Evolutionary conservation across 2,113 vertebrate species (phyloP).

Genomic region (Prinia subflava): DNA sequence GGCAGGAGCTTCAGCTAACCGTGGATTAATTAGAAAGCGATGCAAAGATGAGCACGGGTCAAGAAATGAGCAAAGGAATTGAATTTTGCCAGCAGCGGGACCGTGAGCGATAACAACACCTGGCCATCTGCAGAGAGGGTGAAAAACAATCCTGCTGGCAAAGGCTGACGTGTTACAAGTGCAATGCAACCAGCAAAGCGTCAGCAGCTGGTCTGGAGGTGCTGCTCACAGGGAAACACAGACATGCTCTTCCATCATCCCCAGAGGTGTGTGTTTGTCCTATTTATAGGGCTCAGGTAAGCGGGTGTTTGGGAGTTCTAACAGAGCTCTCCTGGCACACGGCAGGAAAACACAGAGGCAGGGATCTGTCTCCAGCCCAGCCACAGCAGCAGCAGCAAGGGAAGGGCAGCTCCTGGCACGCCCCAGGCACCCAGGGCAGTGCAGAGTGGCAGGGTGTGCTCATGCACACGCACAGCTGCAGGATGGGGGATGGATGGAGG

Average conservation of each 20-base stretch:
- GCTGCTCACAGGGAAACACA: neutral
- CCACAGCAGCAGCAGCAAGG: rapidly evolving
- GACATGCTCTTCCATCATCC: neutral
- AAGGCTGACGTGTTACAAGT: neutral
- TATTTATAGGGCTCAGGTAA: neutral
- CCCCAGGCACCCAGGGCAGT: neutral
- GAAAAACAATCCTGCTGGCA: neutral
- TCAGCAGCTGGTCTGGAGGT: neutral
- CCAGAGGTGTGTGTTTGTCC: neutral
- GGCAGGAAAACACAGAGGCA: neutral
- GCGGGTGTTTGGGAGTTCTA: neutral
- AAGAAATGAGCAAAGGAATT: slow-evolving; percentile 33
- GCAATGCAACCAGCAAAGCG: neutral
- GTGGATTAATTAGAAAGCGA: slow-evolving; percentile 55
- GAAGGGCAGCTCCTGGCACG: neutral
- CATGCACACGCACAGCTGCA: too few species aligned
- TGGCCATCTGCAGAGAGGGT: neutral
- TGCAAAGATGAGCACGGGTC: neutral
- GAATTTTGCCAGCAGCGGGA: slow-evolving; percentile 53
- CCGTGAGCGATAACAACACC: neutral
- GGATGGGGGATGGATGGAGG: neutral
- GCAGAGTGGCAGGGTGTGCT: neutral
- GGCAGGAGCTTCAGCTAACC: slow-evolving; percentile 38
- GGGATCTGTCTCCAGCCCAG: neutral
- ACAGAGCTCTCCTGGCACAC: neutral